Conservation (phyloP, 2,113 vertebrate genomes). For the Dinomys branickii region DNA sequence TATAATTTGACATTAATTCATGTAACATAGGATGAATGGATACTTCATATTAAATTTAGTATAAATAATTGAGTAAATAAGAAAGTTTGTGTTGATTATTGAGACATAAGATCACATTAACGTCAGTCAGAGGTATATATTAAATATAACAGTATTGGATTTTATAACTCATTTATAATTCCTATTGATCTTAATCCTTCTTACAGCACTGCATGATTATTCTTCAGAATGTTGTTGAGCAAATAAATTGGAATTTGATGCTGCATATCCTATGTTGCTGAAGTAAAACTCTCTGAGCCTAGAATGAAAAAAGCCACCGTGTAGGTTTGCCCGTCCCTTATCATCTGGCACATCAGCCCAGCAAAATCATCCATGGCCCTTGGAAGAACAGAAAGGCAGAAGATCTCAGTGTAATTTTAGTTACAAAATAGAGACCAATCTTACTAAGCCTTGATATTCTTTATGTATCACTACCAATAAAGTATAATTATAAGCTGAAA, state of each 20-base stretch:
- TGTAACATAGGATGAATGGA: neutral
- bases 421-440: neutral
- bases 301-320: neutral
- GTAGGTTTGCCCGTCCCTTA: neutral
- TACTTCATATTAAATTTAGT: neutral
- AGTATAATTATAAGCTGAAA: neutral
- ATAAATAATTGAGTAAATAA: constrained; percentile 28
- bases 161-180: constrained; percentile 22
- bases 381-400: neutral
- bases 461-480: neutral
- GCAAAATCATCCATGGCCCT: neutral
- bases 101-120: neutral
- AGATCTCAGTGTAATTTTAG: neutral
- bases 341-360: neutral
- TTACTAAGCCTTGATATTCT: neutral
- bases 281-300: neutral
- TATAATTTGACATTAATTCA: neutral
- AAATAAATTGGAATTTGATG: neutral
- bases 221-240: neutral
- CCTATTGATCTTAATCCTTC: neutral
- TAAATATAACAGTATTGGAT: neutral
- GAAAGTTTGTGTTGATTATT: neutral
- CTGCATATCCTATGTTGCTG: neutral
- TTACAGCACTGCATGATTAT: neutral
- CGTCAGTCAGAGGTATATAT: neutral